Percentiles rank a stretch among this genome's conserved stretches.
phyloP scores from a whole-genome alignment of 1,140 invertebrate genomes.

The Orius insidiosus region DNA sequence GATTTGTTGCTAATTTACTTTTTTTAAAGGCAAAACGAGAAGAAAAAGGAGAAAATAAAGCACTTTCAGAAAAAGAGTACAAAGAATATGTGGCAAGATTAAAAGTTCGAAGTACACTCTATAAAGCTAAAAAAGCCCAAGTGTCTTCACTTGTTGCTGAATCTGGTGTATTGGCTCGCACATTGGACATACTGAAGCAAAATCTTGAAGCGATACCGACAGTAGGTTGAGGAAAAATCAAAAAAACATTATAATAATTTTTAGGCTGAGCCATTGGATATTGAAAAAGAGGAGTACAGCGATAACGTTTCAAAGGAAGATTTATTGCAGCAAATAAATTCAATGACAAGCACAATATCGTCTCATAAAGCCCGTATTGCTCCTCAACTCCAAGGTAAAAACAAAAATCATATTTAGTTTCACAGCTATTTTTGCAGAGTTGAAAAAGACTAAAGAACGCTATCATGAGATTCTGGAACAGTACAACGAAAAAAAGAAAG shows the following conservation, averaged over 20 bases:
- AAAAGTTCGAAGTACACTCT: conserved; percentile 50
- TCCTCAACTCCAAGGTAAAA: conserved; percentile 11
- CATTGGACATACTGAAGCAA: conserved; percentile 35
- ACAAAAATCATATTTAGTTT: not conserved
- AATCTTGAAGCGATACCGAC: conserved; percentile 11
- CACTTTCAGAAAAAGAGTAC: conserved; percentile 11
- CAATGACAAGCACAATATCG: conserved; percentile 9
- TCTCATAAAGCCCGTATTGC: conserved; percentile 8
- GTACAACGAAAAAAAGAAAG: conserved; percentile 38
- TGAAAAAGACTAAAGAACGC: conserved; percentile 37
- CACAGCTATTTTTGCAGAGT: conserved; percentile 25
- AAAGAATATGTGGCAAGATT: conserved; percentile 14
- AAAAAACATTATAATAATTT: no score
- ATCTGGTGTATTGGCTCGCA: conserved; percentile 41
- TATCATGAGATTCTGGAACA: conserved; percentile 34
- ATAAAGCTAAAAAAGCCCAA: conserved; percentile 59
- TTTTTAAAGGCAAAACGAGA: conserved; percentile 1
- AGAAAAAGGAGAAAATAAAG: not conserved
- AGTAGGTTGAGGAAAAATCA: not conserved
- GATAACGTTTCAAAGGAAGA: conserved; percentile 15
- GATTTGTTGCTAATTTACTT: not conserved
- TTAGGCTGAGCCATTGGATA: conserved; percentile 6
- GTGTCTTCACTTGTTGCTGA: conserved; percentile 53
- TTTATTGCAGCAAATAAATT: conserved; percentile 13
- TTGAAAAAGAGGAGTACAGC: not conserved